Evolutionary conservation across 2,797 vertebrate species (phyloP), one percentile per base, ranked within the genome.

Genomic region (Phalanger gymnotis): DNA sequence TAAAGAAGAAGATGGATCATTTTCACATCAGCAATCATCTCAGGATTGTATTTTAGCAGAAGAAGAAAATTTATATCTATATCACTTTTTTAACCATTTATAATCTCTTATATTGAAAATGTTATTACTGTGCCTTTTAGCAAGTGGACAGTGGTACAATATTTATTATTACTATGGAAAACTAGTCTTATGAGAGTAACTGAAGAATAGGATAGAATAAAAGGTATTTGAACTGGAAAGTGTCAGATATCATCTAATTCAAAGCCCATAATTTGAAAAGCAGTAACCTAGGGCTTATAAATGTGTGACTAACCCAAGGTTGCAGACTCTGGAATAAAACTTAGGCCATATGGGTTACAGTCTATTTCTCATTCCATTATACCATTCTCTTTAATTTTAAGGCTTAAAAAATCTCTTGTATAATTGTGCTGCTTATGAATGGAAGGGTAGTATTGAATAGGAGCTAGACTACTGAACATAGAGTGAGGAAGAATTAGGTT

Each of bases 1-100:
- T 53, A 96, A 92, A 92, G n/a, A 97, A 96, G 95, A 94, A 94
- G 94, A 95, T 93, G 95, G 96, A 95, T 93, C 97, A 54, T 22
- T 73, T 97, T 91, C 61, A 91, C 53, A 53, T 54, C 51, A 90
- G 87, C 96, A 87, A 90, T 57, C 91, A 96, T 28, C 56, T 93
- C 55, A 89, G 94, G 51, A 97, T 96, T 90, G 40, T 53, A 55
- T 96, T 95, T 95, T 91, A 96, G 87, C 31, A 95, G 30, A 31
- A 91, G 56, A 91, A 96, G 47, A 73, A 55, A 13, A 93, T n/a
- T 91, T 4, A 58, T 73, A 5, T 87, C 58, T 11, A 61, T 25
- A 53, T 47, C 31, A 28, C 73, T 91, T 94, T 96, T 95, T 93
- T 89, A 31, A 81, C 58, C 96, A 87, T 55, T 97, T 96, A 94